Percentiles rank a stretch among this genome's conserved stretches.
Conservation (phyloP, 2,888 invertebrate species). For the Eudasyphora cyanicolor region DNA sequence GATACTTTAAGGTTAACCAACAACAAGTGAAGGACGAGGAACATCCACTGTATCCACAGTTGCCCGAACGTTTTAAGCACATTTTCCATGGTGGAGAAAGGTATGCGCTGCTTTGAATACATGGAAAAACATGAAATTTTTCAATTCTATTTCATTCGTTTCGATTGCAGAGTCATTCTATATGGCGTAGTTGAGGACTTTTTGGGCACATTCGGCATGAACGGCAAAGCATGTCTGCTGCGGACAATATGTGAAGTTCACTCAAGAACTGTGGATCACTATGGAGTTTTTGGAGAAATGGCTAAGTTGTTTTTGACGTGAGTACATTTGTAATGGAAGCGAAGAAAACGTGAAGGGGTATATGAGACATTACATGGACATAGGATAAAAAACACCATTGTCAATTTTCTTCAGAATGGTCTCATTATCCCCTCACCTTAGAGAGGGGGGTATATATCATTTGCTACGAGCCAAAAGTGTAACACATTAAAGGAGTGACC, state of each 20-base stretch:
- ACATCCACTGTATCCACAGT: conserved; percentile 74
- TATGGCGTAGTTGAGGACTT: conserved; percentile 90
- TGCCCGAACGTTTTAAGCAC: conserved; percentile 80
- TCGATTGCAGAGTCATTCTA: conserved; percentile 84
- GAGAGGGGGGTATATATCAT: too few relatives aligned
- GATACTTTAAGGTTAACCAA: conserved; percentile 66
- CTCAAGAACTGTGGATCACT: conserved; percentile 88
- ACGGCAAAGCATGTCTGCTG: conserved; percentile 90
- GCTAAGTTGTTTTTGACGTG: conserved; percentile 91
- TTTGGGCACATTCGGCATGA: conserved; percentile 88
- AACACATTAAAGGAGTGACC: too few relatives aligned
- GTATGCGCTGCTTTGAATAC: conserved; percentile 53
- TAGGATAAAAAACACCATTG: too few relatives aligned
- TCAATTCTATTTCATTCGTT: not conserved
- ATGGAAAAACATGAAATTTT: not conserved
- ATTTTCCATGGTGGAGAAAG: conserved; percentile 90
- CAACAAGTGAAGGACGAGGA: conserved; percentile 47
- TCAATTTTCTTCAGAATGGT: too few relatives aligned
- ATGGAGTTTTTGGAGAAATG: conserved; percentile 91
- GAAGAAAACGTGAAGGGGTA: too few relatives aligned
- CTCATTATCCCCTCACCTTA: too few relatives aligned
- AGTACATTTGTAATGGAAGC: too few relatives aligned
- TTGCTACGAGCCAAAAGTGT: too few relatives aligned
- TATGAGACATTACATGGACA: too few relatives aligned
- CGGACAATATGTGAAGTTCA: conserved; percentile 93